These are phyloP conservation scores for Enteromius radiatus DNA, from an alignment of 2,797 vertebrate genomes.

Conservation along the genomic window DNA sequence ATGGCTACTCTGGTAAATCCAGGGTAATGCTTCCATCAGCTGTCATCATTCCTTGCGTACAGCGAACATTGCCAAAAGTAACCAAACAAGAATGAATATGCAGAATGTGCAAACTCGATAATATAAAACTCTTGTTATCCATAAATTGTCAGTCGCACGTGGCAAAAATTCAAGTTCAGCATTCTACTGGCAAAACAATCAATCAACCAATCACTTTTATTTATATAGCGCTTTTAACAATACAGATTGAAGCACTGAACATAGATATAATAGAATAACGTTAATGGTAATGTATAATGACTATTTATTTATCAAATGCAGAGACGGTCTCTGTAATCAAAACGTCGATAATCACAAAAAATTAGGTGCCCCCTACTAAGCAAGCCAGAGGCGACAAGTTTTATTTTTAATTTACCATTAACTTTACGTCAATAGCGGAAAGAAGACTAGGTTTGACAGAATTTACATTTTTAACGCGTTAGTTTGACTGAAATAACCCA, in stretches of 20 bases:
- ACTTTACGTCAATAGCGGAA: background rate
- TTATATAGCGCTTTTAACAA: no score
- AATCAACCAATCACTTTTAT: no score
- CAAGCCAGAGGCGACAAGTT: no score
- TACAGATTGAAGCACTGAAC: no score
- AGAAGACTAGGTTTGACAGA: background rate
- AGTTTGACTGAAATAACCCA: background rate
- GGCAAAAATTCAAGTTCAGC: background rate
- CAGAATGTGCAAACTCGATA: background rate
- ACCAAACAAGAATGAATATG: background rate
- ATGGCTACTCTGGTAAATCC: conserved; percentile 35
- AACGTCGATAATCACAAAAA: no score
- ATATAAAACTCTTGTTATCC: background rate
- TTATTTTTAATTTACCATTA: background rate
- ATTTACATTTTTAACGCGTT: background rate
- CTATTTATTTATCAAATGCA: no score
- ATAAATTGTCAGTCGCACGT: background rate
- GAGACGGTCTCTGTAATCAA: no score
- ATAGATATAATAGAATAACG: no score
- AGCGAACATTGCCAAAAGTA: background rate
- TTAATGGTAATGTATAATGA: no score
- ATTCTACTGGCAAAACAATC: background rate
- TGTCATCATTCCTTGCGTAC: conserved; percentile 2
- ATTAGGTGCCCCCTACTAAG: no score
- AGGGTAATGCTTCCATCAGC: conserved; percentile 43